Evolutionary conservation across 2,888 invertebrate genomes (phyloP).

Genomic region (Beris chalybata): DNA sequence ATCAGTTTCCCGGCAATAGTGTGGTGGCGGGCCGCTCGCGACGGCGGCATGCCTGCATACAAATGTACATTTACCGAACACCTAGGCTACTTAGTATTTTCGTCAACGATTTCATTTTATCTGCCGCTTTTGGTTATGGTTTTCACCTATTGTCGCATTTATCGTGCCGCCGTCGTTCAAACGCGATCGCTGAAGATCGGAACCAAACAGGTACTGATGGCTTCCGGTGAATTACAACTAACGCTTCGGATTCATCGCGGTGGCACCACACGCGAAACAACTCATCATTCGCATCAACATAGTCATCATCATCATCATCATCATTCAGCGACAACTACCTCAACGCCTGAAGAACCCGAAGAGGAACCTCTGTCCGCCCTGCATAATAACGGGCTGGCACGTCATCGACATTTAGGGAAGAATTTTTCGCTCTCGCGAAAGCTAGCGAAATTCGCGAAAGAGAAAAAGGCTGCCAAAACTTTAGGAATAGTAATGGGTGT

Average conservation of each 20-base stretch:
- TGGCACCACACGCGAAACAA: slow-evolving; percentile 70
- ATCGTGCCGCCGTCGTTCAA: slow-evolving; percentile 90
- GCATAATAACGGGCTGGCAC: slow-evolving; percentile 75
- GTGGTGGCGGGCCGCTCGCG: slow-evolving; percentile 90
- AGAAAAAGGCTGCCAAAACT: slow-evolving; percentile 97
- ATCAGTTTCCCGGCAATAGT: slow-evolving; percentile 98
- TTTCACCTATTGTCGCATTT: slow-evolving; percentile 96
- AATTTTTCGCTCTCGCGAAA: slow-evolving; percentile 92
- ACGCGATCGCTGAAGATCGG: slow-evolving; percentile 88
- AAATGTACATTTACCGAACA: slow-evolving; percentile 97
- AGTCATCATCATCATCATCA: slow-evolving; percentile 48
- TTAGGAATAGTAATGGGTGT: slow-evolving; percentile 96
- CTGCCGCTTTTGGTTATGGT: slow-evolving; percentile 96
- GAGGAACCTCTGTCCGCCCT: slow-evolving; percentile 75
- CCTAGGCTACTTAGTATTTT: slow-evolving; percentile 93
- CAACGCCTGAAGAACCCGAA: slow-evolving; percentile 66
- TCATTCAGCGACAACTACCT: slow-evolving; percentile 57
- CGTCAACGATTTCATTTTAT: slow-evolving; percentile 97
- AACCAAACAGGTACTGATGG: slow-evolving; percentile 84
- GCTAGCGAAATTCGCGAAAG: slow-evolving; percentile 93
- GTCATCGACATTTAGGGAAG: slow-evolving; percentile 75
- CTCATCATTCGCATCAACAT: slow-evolving; percentile 38
- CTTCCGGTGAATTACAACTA: slow-evolving; percentile 82
- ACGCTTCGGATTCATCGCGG: slow-evolving; percentile 93
- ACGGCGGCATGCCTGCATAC: slow-evolving; percentile 76